Conservation (phyloP, 2,797 vertebrate genomes). For the Cirrhinus mrigala region DNA sequence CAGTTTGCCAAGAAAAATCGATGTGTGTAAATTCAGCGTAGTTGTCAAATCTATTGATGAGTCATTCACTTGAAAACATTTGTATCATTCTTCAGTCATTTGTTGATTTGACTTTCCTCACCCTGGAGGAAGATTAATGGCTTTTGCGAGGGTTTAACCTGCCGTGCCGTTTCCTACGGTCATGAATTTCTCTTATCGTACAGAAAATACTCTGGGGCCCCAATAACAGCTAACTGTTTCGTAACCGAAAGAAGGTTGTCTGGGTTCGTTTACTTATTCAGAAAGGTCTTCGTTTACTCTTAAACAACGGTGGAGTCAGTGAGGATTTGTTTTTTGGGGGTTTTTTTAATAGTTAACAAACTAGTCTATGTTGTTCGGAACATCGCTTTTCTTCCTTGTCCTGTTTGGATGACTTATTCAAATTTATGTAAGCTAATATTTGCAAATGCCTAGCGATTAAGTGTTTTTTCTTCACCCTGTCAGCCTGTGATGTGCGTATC, state of each 20-base stretch:
- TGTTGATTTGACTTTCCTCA: neutral
- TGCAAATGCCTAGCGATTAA: conserved; percentile 27
- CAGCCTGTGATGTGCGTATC: neutral
- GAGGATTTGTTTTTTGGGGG: neutral
- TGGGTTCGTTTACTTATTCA: neutral
- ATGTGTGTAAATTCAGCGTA: too few species aligned
- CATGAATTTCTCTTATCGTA: neutral
- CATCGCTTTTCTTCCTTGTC: conserved; percentile 2
- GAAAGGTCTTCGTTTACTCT: neutral
- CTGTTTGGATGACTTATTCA: conserved; percentile 4
- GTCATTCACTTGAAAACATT: neutral
- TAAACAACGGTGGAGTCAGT: neutral
- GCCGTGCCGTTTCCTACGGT: neutral
- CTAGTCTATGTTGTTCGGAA: neutral
- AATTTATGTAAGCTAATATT: conserved; percentile 38
- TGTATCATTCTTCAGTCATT: neutral
- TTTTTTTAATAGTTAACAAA: conserved; percentile 1
- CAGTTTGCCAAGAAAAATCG: neutral
- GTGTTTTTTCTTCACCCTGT: conserved; percentile 4
- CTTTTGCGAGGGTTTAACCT: neutral
- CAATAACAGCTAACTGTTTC: neutral
- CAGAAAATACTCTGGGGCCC: neutral
- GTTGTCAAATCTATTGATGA: neutral
- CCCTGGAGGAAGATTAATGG: neutral
- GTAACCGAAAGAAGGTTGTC: neutral